Evolutionary conservation across 2,888 invertebrate genomes (phyloP).

Genomic region (Drosophila tripunctata): DNA sequence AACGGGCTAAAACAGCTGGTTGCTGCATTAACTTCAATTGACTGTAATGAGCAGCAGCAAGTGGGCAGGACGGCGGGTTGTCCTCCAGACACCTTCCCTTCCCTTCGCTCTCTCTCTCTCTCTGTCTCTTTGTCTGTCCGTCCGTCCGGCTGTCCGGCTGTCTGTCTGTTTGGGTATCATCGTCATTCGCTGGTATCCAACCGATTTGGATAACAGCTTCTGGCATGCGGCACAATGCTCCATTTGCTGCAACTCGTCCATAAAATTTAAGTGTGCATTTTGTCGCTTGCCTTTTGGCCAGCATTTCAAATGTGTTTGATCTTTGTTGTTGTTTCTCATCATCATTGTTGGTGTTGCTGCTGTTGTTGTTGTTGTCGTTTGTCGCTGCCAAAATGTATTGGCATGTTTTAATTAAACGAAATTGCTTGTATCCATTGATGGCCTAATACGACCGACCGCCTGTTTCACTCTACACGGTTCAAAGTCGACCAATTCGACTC

Average conservation of each 20-base stretch:
- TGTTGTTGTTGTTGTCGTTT: slow-evolving; percentile 7
- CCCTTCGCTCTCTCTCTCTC: not conserved
- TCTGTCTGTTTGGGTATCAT: not conserved
- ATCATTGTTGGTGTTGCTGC: not conserved
- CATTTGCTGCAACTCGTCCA: slow-evolving; percentile 61
- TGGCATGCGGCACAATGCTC: slow-evolving; percentile 55
- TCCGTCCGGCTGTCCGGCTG: not conserved
- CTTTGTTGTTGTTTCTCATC: slow-evolving; percentile 18
- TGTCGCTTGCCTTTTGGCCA: slow-evolving; percentile 47
- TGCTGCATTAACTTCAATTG: slow-evolving; percentile 68
- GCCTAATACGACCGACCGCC: slow-evolving; percentile 52
- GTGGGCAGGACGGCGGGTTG: slow-evolving; percentile 43
- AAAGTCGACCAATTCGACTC: too few relatives aligned
- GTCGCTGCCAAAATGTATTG: slow-evolving; percentile 63
- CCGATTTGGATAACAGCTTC: slow-evolving; percentile 55
- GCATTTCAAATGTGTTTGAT: slow-evolving; percentile 60
- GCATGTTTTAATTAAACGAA: slow-evolving; percentile 78
- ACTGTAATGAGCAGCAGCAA: slow-evolving; percentile 69
- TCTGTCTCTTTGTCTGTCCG: not conserved
- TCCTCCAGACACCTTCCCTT: slow-evolving; percentile 2
- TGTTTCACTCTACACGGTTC: slow-evolving; percentile 1
- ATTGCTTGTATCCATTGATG: slow-evolving; percentile 77
- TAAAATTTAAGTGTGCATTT: slow-evolving; percentile 59
- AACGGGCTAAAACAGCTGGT: slow-evolving; percentile 52
- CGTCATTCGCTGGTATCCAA: slow-evolving; percentile 29